Evolutionary conservation across 2,888 invertebrate species (phyloP).

Genomic region (Caenorhabditis sp.): DNA sequence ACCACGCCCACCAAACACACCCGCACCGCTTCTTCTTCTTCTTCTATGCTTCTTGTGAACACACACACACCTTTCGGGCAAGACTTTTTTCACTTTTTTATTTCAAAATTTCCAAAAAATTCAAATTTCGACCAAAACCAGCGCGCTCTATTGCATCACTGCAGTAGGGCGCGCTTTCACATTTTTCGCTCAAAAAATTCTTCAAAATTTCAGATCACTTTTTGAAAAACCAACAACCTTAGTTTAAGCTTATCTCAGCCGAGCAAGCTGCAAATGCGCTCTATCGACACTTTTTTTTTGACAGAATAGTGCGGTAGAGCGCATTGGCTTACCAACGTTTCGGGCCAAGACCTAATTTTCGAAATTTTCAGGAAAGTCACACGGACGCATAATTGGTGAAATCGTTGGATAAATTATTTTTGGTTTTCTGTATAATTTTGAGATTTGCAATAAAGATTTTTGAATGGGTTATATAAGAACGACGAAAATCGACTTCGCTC

Average conservation of each 20-base stretch:
- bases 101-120: background rate
- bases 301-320: background rate
- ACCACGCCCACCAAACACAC: slow-evolving; percentile 12
- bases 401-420: background rate
- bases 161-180: slow-evolving; percentile 9
- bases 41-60: slow-evolving; percentile 22
- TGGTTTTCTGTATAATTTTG: slow-evolving; percentile 5
- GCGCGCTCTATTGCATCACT: background rate
- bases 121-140: background rate
- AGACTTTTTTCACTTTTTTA: slow-evolving; percentile 41
- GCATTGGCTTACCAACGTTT: background rate
- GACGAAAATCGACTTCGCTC: too few species aligned
- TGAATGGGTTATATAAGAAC: too few species aligned
- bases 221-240: slow-evolving; percentile 21
- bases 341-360: background rate
- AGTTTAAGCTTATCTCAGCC: slow-evolving; percentile 26
- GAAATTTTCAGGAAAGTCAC: slow-evolving; percentile 63
- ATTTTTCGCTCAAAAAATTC: slow-evolving; percentile 12
- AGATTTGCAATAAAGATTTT: too few species aligned
- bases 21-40: slow-evolving; percentile 57
- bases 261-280: slow-evolving; percentile 23
- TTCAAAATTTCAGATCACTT: background rate
- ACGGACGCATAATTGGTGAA: slow-evolving; percentile 60
- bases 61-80: slow-evolving; percentile 26
- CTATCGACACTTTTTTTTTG: slow-evolving; percentile 1